Evolutionary conservation across 2,797 vertebrate genomes (phyloP).

Genomic region (Arremon aurantiirostris): DNA sequence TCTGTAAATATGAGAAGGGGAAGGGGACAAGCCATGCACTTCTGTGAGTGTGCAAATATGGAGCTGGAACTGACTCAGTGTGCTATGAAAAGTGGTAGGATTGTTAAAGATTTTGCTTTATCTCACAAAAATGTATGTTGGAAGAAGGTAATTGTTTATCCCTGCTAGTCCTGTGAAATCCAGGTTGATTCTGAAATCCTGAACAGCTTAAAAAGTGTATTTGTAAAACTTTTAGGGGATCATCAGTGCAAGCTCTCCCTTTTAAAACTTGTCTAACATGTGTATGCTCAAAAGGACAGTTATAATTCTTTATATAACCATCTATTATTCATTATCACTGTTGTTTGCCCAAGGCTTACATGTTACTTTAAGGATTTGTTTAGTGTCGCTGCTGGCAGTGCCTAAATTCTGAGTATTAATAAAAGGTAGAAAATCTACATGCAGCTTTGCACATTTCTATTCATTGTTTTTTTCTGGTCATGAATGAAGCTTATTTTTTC

Average conservation of each 20-base stretch:
- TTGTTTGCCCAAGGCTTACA: neutral
- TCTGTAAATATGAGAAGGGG: neutral
- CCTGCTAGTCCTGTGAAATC: neutral
- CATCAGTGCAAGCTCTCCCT: neutral
- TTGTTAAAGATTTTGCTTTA: neutral
- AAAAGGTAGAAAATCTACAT: neutral
- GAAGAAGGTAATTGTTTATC: neutral
- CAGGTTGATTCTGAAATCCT: neutral
- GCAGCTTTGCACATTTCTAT: neutral
- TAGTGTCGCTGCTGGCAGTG: neutral
- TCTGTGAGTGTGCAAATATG: neutral
- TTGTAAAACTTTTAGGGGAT: neutral
- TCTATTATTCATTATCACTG: neutral
- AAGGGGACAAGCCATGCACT: rapidly evolving
- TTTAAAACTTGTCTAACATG: neutral
- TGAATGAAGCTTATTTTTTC: neutral
- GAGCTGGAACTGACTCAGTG: neutral
- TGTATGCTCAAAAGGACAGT: neutral
- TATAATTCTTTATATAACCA: neutral
- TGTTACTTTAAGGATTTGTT: neutral
- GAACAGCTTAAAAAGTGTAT: neutral
- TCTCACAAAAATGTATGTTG: neutral
- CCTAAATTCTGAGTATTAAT: neutral
- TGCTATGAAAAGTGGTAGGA: neutral
- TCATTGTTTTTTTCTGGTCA: neutral